Conservation (phyloP, 64 coral and sea anemone genomes). For the Stichodactyla helianthus region DNA sequence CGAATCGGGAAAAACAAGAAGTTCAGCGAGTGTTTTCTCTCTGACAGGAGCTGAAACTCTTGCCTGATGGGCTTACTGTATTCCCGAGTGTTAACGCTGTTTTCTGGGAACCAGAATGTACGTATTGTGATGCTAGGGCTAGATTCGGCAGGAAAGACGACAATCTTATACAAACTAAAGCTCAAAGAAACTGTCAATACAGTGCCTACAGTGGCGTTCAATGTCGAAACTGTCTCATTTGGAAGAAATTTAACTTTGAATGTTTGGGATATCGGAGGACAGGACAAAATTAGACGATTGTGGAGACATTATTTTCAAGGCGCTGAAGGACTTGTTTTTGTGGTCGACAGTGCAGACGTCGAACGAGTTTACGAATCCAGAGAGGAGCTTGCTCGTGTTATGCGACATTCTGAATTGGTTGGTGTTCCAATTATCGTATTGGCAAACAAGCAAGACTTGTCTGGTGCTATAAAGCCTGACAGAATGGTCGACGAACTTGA, state of each 20-base stretch:
- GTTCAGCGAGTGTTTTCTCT: neutral
- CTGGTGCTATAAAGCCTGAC: constrained; percentile 48
- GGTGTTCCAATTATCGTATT: constrained; percentile 74
- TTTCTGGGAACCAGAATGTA: constrained; percentile 38
- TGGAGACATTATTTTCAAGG: constrained; percentile 91
- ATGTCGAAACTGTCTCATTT: constrained; percentile 80
- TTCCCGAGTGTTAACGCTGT: neutral
- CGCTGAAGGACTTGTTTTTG: constrained; percentile 77
- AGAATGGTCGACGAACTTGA: constrained; percentile 49
- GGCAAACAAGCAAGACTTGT: constrained; percentile 87
- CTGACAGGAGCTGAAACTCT: neutral
- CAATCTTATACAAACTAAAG: constrained; percentile 91
- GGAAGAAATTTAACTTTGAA: constrained; percentile 72
- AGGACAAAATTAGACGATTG: constrained; percentile 78
- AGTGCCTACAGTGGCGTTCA: constrained; percentile 90
- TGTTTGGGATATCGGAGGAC: constrained; percentile 92
- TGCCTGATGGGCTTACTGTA: constrained; percentile 5
- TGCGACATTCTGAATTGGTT: constrained; percentile 62
- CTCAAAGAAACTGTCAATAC: constrained; percentile 85
- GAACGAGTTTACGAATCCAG: constrained; percentile 66
- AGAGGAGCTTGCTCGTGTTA: constrained; percentile 54
- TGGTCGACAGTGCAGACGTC: constrained; percentile 78
- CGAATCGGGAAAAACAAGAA: neutral
- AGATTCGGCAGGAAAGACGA: constrained; percentile 93
- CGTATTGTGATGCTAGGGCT: constrained; percentile 89